Evolutionary conservation across 2,113 vertebrate genomes (phyloP).

Genomic region (crab-eating macaque (Macaca fascicularis)): T2T-MFA8v1.1 NC_088392.1:36313501-36314000

Average conservation of each 20-base stretch:
- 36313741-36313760: neutral
- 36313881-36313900: neutral
- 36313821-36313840: neutral
- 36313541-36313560: neutral
- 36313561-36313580: neutral
- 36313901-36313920: neutral
- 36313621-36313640: neutral
- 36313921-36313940: neutral
- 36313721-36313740: neutral
- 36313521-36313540: neutral
- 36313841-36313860: neutral
- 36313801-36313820: neutral
- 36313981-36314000: neutral
- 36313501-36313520: slow-evolving; percentile 6
- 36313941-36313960: neutral
- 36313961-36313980: neutral
- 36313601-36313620: neutral
- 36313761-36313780: neutral
- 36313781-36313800: neutral
- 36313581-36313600: neutral
- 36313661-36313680: neutral
- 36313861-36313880: neutral
- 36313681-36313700: neutral
- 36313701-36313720: neutral
- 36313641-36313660: neutral